A percentile compares a stretch with the other conserved stretches of the same genome.
phyloP scores from a whole-genome alignment of 2,888 invertebrate genomes.

The Belgica antarctica region DNA sequence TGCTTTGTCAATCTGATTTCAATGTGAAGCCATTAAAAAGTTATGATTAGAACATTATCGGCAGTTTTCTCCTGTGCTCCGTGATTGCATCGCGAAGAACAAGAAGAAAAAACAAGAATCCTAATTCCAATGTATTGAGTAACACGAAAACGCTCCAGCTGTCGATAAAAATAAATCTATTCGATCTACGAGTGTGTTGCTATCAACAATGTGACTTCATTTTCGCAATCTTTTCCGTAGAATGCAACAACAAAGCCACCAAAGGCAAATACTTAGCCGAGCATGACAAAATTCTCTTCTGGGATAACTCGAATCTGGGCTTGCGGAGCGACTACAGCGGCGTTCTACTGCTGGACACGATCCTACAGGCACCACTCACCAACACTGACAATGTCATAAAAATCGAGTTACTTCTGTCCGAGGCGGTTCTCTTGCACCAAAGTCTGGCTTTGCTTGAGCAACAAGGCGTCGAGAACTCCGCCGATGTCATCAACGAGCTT shows the following conservation, averaged over 20 bases:
- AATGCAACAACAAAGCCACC: constrained; percentile 50
- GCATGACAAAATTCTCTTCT: constrained; percentile 79
- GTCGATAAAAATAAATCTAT: neutral
- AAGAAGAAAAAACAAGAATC: neutral
- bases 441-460: constrained; percentile 72
- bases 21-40: too few species aligned
- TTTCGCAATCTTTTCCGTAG: neutral
- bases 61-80: too few species aligned
- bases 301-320: constrained; percentile 77
- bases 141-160: neutral
- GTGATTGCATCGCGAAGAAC: neutral
- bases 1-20: too few species aligned
- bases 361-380: constrained; percentile 77
- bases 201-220: neutral
- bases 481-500: constrained; percentile 74
- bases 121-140: neutral
- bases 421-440: constrained; percentile 81
- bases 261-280: constrained; percentile 73
- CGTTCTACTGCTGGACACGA: constrained; percentile 82
- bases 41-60: too few species aligned
- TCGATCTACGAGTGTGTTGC: too few species aligned
- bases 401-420: constrained; percentile 81
- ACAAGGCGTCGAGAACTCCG: constrained; percentile 73
- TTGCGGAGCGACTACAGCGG: constrained; percentile 89
- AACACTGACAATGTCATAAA: constrained; percentile 76